Conservation (phyloP, 1,140 invertebrate genomes). For the Tribolium castaneum region DNA sequence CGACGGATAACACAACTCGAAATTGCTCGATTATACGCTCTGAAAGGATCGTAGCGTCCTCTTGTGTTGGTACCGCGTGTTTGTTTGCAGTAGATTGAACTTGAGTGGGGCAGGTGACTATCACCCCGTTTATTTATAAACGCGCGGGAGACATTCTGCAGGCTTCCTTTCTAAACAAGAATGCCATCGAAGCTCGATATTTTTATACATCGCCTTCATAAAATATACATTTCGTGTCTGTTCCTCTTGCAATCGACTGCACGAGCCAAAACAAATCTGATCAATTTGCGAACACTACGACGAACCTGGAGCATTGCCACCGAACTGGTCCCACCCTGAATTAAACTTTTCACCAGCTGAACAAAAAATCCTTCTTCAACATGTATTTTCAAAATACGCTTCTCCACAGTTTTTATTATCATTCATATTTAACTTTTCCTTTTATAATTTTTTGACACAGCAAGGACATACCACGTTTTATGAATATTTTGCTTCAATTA, state of each 20-base stretch:
- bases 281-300: constrained; percentile 9
- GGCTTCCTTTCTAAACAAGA: constrained; percentile 59
- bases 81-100: constrained; percentile 57
- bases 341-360: too few species aligned
- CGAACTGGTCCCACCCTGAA: background rate
- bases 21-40: constrained; percentile 52
- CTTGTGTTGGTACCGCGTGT: constrained; percentile 53
- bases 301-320: background rate
- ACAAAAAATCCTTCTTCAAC: too few species aligned
- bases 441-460: too few species aligned
- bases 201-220: constrained; percentile 58
- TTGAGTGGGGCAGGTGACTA: constrained; percentile 58
- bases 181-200: constrained; percentile 56
- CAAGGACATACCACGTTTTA: too few species aligned
- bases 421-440: too few species aligned
- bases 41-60: constrained; percentile 46
- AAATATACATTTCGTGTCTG: constrained; percentile 51
- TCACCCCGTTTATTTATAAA: constrained; percentile 61
- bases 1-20: constrained; percentile 49
- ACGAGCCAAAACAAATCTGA: constrained; percentile 33
- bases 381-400: too few species aligned
- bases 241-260: constrained; percentile 25
- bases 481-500: too few species aligned
- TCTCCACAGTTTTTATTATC: too few species aligned
- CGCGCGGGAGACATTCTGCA: constrained; percentile 60